Evolutionary conservation across 1,140 invertebrate genomes (phyloP), one percentile per base, ranked within the genome.

Genomic region (Drosophila pandora): DNA sequence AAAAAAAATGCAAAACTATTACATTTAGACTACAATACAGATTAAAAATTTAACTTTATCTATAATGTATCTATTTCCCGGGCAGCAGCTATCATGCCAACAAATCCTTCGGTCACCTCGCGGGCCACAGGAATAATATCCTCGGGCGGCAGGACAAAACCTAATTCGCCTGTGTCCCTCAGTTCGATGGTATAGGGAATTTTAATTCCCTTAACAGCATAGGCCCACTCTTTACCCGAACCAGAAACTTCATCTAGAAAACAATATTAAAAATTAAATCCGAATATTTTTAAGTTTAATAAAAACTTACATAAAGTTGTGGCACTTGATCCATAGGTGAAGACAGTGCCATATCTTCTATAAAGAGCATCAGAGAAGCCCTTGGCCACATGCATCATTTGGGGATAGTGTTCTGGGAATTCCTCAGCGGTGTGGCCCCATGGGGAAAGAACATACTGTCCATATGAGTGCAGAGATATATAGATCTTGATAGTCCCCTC

Each of bases 151-250:
- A 98, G 92, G 0, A 96, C 10, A 88, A 98, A 98, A 1, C 96
- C 96, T 67, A 95, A 93, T 52, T 91, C 69, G 22, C 96, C 96
- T 9, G 91, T 93, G 84, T 97, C 96, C 2, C 96, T 92, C 7
- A 96, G 91, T 74, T 94, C 94, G 37, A 93, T 94, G 4, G 95
- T 94, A 78, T 94, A 97, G 0, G 94, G 93, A 25, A 97, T 94
- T n/a, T 94, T 94, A 1, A 95, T 93, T 52, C 94, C 93, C 9
- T 93, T 93, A 1, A 90, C 93, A 13, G 93, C 94, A 89, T 95
- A 95, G 1, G 95, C 95, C 95, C 95, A 96, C 77, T 97, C 96
- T 47, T 95, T 93, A 22, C 95, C 95, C n/a, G 92, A 90, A 7
- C 93, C 93, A 7, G 92, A 93, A 0, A 92, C 93, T 55, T 91